phyloP scores from a whole-genome alignment of 2,888 invertebrate genomes.

The Cantharis rustica region DNA sequence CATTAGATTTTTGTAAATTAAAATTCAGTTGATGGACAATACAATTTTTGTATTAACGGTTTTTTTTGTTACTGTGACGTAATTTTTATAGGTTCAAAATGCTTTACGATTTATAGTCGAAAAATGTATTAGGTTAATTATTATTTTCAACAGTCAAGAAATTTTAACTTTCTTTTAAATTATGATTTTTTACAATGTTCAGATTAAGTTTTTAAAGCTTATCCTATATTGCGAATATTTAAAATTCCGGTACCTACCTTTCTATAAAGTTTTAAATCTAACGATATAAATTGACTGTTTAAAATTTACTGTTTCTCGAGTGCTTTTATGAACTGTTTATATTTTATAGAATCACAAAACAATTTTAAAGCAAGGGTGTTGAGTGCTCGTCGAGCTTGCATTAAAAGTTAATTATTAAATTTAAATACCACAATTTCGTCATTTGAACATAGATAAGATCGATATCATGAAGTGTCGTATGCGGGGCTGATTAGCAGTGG shows the following conservation, averaged over 20 bases:
- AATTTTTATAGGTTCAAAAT: background rate
- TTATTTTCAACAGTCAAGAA: background rate
- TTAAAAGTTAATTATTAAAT: constrained; percentile 24
- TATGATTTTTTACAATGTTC: too few species aligned
- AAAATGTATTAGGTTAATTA: background rate
- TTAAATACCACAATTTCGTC: constrained; percentile 17
- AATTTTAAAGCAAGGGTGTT: background rate
- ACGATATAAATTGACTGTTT: background rate
- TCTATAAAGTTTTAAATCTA: background rate
- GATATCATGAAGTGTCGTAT: constrained; percentile 52
- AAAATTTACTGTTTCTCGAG: background rate
- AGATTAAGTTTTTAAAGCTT: background rate
- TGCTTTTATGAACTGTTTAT: background rate
- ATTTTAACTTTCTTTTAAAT: background rate
- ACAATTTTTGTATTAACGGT: background rate
- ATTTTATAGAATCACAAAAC: background rate
- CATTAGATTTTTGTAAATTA: background rate
- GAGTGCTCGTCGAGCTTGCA: background rate
- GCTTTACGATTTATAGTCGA: background rate
- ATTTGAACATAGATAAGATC: constrained; percentile 47
- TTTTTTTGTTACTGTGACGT: background rate
- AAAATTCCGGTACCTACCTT: background rate
- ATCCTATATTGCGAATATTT: background rate
- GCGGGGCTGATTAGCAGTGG: constrained; percentile 51
- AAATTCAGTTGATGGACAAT: too few species aligned